A percentile compares a stretch with the other conserved stretches of the same genome.
These are phyloP conservation scores for Sthenelais limicola DNA, from an alignment of 2,888 invertebrate genomes.

Conservation along the genomic window DNA sequence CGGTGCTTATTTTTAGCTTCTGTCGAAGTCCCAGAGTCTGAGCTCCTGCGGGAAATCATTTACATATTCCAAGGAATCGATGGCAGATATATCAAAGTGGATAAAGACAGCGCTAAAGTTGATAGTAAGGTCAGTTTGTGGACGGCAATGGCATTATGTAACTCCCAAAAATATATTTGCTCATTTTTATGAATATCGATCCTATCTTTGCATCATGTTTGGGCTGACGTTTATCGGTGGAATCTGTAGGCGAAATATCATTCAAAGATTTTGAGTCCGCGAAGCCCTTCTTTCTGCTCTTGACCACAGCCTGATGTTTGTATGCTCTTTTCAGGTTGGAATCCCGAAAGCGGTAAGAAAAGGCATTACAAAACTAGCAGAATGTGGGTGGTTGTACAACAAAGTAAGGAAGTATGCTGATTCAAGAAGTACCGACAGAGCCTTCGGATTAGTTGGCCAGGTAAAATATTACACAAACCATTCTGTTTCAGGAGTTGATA, in stretches of 20 bases:
- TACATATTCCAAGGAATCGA: conserved; percentile 92
- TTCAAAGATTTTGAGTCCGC: too few species aligned
- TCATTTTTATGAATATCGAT: too few species aligned
- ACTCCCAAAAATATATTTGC: too few species aligned
- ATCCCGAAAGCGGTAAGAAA: conserved; percentile 77
- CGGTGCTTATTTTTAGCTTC: too few species aligned
- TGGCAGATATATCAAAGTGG: conserved; percentile 81
- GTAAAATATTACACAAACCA: too few species aligned
- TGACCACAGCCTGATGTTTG: too few species aligned
- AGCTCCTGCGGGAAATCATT: conserved; percentile 79
- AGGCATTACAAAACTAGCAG: conserved; percentile 83
- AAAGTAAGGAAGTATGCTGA: conserved; percentile 86
- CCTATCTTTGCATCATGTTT: too few species aligned
- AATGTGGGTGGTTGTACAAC: conserved; percentile 89
- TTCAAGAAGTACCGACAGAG: conserved; percentile 78
- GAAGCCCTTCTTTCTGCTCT: too few species aligned
- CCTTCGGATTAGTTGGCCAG: conserved; percentile 72
- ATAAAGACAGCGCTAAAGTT: conserved; percentile 72
- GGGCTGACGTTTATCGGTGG: too few species aligned
- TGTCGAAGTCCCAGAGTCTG: conserved; percentile 65
- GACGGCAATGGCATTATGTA: too few species aligned
- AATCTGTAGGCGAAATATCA: too few species aligned
- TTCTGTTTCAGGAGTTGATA: too few species aligned
- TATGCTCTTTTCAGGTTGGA: conserved; percentile 68
- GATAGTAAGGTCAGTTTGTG: conserved; percentile 59